Evolutionary conservation across 1,140 invertebrate genomes (phyloP).

Genomic region (Rhagoletis zephyria): DNA sequence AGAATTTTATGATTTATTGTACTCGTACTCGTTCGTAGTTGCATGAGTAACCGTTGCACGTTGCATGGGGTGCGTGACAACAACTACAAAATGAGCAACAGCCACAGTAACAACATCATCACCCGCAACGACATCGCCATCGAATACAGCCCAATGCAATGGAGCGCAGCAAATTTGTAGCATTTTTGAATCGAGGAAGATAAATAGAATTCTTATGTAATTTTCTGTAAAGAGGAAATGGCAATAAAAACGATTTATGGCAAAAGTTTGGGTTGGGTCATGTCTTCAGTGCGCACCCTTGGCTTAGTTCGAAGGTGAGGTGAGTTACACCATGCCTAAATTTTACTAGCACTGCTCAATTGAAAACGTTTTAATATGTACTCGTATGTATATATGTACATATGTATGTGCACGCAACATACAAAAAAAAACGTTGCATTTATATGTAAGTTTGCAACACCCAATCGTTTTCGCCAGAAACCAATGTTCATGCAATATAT

Average conservation of each 20-base stretch:
- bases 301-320: neutral
- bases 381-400: neutral
- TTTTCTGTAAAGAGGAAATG: slow-evolving; percentile 41
- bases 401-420: neutral
- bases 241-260: slow-evolving; percentile 48
- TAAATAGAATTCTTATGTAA: slow-evolving; percentile 53
- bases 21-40: neutral
- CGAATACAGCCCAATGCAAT: neutral
- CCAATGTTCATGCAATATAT: too few species aligned
- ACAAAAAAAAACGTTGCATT: neutral
- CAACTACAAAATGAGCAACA: neutral
- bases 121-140: neutral
- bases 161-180: slow-evolving; percentile 21
- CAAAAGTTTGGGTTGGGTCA: slow-evolving; percentile 42
- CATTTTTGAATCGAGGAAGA: slow-evolving; percentile 45
- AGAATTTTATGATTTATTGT: slow-evolving; percentile 44
- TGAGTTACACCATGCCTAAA: neutral
- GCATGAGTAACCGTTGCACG: slow-evolving; percentile 1
- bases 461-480: neutral
- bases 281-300: slow-evolving; percentile 24
- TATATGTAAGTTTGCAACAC: neutral
- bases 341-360: neutral
- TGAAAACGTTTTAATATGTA: neutral
- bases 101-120: neutral
- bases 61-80: slow-evolving; percentile 36